Conservation (phyloP, 2,888 invertebrate species). For the Tenthredo amoena region DNA sequence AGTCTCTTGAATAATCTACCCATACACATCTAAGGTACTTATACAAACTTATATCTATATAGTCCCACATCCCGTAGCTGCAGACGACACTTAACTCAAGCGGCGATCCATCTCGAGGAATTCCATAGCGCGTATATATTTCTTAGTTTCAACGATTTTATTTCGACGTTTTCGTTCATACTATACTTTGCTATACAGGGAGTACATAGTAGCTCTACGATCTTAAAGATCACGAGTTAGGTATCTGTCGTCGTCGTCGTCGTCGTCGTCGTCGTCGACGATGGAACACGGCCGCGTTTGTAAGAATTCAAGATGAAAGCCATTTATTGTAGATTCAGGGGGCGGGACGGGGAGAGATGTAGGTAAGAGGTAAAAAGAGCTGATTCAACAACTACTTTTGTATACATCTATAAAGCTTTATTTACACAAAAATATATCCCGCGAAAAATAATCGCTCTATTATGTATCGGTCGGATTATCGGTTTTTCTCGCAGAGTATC, state of each 20-base stretch:
- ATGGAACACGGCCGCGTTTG: neutral
- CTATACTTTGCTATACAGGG: neutral
- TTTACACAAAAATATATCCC: neutral
- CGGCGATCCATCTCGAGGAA: conserved; percentile 43
- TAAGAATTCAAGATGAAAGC: neutral
- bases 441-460: neutral
- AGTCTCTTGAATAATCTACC: neutral
- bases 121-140: conserved; percentile 2
- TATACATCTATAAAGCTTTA: neutral
- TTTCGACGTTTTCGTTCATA: neutral
- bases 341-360: neutral
- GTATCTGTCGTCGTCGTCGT: neutral
- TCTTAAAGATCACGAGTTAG: neutral
- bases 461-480: neutral
- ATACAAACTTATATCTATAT: neutral
- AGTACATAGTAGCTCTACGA: neutral
- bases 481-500: neutral
- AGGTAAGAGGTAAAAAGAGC: neutral
- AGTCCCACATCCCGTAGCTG: neutral
- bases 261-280: neutral
- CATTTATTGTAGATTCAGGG: neutral
- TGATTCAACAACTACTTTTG: conserved; percentile 17
- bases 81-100: conserved; percentile 28
- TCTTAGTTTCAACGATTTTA: neutral
- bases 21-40: neutral